Conservation (phyloP, 1,140 invertebrate species). For the Globodera ellingtonae region DNA sequence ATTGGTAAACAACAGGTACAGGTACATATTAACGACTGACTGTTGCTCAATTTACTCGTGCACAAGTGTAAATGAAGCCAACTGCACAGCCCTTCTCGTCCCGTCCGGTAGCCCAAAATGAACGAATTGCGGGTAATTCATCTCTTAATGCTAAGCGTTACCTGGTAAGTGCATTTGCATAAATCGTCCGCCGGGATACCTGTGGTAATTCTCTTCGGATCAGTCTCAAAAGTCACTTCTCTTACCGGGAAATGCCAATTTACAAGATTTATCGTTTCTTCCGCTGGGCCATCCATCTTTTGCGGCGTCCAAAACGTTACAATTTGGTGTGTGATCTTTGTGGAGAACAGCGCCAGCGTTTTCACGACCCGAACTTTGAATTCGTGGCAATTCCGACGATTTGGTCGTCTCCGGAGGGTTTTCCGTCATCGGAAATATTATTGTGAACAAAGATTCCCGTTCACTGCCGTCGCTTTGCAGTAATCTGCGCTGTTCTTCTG, state of each 20-base stretch:
- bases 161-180: slow-evolving; percentile 51
- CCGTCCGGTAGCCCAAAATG: slow-evolving; percentile 45
- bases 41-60: not conserved
- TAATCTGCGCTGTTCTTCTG: not conserved
- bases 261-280: slow-evolving; percentile 45
- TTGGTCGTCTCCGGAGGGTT: not conserved
- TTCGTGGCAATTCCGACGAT: not conserved
- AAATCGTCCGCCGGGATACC: slow-evolving; percentile 46
- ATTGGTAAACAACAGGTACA: too few relatives aligned
- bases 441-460: too few relatives aligned
- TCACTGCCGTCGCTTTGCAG: not conserved
- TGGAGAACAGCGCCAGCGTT: too few relatives aligned
- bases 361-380: too few relatives aligned
- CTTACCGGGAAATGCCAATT: slow-evolving; percentile 48
- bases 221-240: slow-evolving; percentile 3
- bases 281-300: slow-evolving; percentile 38
- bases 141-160: not conserved
- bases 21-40: too few relatives aligned
- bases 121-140: too few relatives aligned
- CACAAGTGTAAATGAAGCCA: slow-evolving; percentile 58
- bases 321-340: slow-evolving; percentile 53
- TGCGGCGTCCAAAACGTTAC: slow-evolving; percentile 51
- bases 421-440: not conserved
- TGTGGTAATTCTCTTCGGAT: not conserved
- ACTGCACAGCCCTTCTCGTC: slow-evolving; percentile 59